Evolutionary conservation across 2,888 invertebrate species (phyloP), one percentile per base, ranked within the genome.

Genomic region (Baccha elongata): DNA sequence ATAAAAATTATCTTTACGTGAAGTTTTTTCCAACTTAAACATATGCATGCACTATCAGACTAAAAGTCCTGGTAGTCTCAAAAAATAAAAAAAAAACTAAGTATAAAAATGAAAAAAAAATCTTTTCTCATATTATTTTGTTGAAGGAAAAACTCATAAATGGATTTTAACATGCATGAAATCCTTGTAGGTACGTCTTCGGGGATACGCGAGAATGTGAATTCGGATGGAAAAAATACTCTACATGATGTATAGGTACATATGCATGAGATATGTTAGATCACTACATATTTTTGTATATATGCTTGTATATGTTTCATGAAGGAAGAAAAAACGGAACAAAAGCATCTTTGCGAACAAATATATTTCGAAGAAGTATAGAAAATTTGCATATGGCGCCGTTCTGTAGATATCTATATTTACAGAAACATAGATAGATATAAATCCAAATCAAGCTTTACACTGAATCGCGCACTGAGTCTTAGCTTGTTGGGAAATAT

Each of bases 111-210:
- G 8, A 52, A 13, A 62, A 44, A 17, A 64, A 69, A 71, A 50
- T 69, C 69, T 46, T 75, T 69, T 74, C 35, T 64, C 40, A 64
- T 80, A 68, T 75, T 53, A 40, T 68, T 55, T 75, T 23, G 55
- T 50, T 50, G 37, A 80, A 40, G 44, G 55, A 44, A 80, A 80
- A 75, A 74, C 68, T 80, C 69, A 75, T 80, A 80, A 80, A 80
- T 75, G 75, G 80, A 75, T 80, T 75, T 80, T 80, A 69, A 26
- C 80, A 80, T 80, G 80, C 80, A 75, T 80, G 80, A 80, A 79
- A 80, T 80, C 80, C 75, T 80, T 80, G 80, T 75, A 65, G 65
- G 69, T 75, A 65, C 69, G 69, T 80, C 80, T 80, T 74, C 69
- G 37, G 80, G 80, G 80, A 80, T 75, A 69, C 80, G 69, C 68